These are phyloP conservation scores for Pholis gunnellus DNA, from an alignment of 2,113 vertebrate genomes.

Conservation along the genomic window DNA sequence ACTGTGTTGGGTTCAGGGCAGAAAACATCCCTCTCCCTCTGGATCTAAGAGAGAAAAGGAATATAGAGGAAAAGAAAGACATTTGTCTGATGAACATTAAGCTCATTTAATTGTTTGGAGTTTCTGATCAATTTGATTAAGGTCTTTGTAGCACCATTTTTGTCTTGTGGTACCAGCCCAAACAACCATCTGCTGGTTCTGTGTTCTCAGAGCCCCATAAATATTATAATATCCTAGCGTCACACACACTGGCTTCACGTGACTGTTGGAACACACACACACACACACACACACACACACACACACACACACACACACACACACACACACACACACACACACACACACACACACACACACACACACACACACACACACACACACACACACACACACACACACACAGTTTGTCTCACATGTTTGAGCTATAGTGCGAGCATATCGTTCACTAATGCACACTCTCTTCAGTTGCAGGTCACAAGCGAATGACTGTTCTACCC, in stretches of 20 bases:
- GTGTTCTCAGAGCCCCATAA: not conserved
- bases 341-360: not conserved
- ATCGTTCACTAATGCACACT: conserved; percentile 8
- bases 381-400: not conserved
- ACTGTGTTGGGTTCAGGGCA: conserved; percentile 33
- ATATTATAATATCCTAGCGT: not conserved
- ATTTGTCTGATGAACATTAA: not conserved
- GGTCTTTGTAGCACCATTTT: not conserved
- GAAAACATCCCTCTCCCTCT: conserved; percentile 69
- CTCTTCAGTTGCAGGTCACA: conserved; percentile 9
- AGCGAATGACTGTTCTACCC: conserved; percentile 20
- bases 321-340: not conserved
- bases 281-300: not conserved
- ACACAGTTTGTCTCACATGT: not conserved
- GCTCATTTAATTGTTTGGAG: not conserved
- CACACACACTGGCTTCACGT: conserved; percentile 5
- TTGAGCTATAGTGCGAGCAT: conserved; percentile 2
- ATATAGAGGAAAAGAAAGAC: not conserved
- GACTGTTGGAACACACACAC: not conserved
- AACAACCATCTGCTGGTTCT: not conserved
- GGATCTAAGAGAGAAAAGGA: conserved; percentile 67
- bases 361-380: not conserved
- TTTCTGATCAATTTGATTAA: not conserved
- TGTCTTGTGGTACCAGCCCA: not conserved
- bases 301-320: not conserved